Percentiles rank a stretch among this genome's conserved stretches.
Conservation (phyloP, 2,797 vertebrate genomes). For the Cyclopterus lumpus region DNA sequence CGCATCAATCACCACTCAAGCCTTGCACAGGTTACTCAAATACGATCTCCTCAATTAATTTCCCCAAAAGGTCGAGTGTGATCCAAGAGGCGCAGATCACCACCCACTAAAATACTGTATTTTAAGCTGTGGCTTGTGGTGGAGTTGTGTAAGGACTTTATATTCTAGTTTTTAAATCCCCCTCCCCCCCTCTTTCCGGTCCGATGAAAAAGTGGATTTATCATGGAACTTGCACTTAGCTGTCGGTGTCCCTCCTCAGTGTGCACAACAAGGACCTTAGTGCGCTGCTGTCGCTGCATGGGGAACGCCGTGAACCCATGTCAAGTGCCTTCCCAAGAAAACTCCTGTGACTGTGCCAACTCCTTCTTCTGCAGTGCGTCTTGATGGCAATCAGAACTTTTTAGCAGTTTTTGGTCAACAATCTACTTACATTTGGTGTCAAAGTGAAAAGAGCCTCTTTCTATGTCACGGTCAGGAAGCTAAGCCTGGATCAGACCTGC, state of each 20-base stretch:
- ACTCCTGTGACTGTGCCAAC: slow-evolving; percentile 95
- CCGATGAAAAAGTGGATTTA: slow-evolving; percentile 69
- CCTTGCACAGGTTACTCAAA: slow-evolving; percentile 65
- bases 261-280: slow-evolving; percentile 85
- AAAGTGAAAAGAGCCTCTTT: slow-evolving; percentile 76
- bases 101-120: slow-evolving; percentile 44
- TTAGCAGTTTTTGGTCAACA: slow-evolving; percentile 53
- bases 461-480: slow-evolving; percentile 79
- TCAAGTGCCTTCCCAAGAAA: slow-evolving; percentile 93
- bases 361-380: slow-evolving; percentile 85
- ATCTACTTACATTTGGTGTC: slow-evolving; percentile 59
- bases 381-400: slow-evolving; percentile 88
- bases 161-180: slow-evolving; percentile 2
- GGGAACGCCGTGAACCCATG: slow-evolving; percentile 80
- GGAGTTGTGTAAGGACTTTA: slow-evolving; percentile 38
- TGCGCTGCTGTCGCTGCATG: slow-evolving; percentile 81
- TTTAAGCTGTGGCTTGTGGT: slow-evolving; percentile 58
- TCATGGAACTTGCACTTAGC: slow-evolving; percentile 71
- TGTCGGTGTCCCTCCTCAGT: slow-evolving; percentile 67
- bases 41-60: slow-evolving; percentile 5
- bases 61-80: slow-evolving; percentile 39
- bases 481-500: slow-evolving; percentile 72
- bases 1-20: slow-evolving; percentile 62
- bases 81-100: slow-evolving; percentile 38
- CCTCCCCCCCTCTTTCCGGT: neutral